phyloP scores from a whole-genome alignment of 2,113 vertebrate genomes.

The Mesocricetus auratus region DNA sequence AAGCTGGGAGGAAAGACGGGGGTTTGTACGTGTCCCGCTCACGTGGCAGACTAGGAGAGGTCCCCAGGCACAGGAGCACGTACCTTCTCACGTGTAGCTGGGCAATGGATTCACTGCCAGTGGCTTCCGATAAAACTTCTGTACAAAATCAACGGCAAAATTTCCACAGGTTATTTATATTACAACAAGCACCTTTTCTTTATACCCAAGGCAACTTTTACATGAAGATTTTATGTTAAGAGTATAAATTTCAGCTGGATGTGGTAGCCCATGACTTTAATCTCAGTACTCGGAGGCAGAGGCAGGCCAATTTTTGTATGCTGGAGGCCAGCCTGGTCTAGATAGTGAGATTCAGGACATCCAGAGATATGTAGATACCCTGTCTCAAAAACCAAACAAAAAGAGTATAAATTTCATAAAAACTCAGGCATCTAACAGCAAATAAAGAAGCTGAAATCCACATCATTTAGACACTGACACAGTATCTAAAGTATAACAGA shows the following conservation, averaged over 20 bases:
- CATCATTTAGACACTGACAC: neutral
- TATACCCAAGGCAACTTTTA: neutral
- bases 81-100: conserved; percentile 66
- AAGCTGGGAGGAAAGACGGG: conserved; percentile 80
- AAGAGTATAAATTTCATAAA: neutral
- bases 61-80: rapidly evolving
- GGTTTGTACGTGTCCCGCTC: rapidly evolving
- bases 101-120: neutral
- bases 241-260: neutral
- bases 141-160: conserved; percentile 47
- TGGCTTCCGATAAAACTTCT: conserved; percentile 64
- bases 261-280: neutral
- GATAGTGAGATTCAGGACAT: neutral
- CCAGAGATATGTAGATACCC: neutral
- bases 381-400: neutral
- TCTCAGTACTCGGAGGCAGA: neutral
- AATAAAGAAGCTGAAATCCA: conserved; percentile 34
- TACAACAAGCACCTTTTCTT: neutral
- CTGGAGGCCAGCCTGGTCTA: neutral
- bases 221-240: neutral
- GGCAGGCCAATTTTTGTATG: neutral
- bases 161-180: conserved; percentile 49
- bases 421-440: neutral
- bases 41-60: rapidly evolving
- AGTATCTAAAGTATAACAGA: neutral